Conservation (phyloP, 53 echinoderm and acorn worm species). For the Stichopus horrens region DNA sequence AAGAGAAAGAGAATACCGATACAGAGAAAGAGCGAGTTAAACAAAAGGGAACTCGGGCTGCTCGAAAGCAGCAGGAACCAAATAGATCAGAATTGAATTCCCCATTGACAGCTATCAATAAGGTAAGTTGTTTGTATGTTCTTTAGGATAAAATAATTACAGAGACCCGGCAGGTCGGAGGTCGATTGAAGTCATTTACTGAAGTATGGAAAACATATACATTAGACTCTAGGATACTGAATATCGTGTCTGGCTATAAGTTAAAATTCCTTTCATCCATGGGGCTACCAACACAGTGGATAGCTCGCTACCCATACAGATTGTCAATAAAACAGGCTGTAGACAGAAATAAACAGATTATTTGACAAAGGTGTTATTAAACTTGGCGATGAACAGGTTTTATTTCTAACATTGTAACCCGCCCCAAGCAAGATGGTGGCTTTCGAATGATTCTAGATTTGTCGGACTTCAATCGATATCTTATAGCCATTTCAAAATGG, state of each 20-base stretch:
- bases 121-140: not conserved
- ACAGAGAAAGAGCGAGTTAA: too few species aligned
- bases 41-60: too few species aligned
- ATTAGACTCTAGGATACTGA: too few species aligned
- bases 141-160: not conserved
- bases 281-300: not conserved
- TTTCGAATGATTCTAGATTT: not conserved
- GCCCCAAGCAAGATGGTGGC: not conserved
- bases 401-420: not conserved
- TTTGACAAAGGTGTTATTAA: not conserved
- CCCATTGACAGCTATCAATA: slow-evolving; percentile 1
- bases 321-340: not conserved
- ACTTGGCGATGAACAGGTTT: not conserved
- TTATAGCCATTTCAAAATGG: too few species aligned
- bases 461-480: not conserved
- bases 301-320: not conserved
- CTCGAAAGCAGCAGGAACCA: not conserved
- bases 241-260: not conserved
- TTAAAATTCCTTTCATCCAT: not conserved
- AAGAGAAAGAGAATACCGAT: too few species aligned
- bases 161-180: too few species aligned
- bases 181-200: too few species aligned
- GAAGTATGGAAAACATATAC: too few species aligned
- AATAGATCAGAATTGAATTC: not conserved
- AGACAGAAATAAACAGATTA: not conserved